Evolutionary conservation across 2,113 vertebrate genomes (phyloP).

Genomic region (Lepidothrix coronata): DNA sequence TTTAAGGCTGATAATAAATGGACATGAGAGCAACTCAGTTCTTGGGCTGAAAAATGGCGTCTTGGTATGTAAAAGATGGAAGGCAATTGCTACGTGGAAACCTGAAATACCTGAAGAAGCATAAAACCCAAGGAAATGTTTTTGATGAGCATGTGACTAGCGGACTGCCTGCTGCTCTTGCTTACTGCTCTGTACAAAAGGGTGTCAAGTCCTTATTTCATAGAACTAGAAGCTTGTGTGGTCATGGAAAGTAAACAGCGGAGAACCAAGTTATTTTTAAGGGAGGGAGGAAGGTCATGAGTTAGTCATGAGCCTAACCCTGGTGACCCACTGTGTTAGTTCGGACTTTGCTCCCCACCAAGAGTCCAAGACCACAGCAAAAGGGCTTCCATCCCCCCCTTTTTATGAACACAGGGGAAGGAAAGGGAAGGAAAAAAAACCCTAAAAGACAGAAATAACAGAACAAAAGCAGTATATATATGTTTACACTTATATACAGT

Average conservation of each 20-base stretch:
- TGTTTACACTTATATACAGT: no score
- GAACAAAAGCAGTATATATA: no score
- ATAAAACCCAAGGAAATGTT: background rate
- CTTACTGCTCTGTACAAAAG: background rate
- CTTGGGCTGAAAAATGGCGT: background rate
- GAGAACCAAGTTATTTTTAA: background rate
- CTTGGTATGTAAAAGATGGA: background rate
- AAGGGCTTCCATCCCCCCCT: no score
- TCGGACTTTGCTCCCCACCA: no score
- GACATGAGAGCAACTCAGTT: background rate
- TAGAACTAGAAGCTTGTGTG: background rate
- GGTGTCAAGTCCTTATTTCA: background rate
- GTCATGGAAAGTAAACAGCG: background rate
- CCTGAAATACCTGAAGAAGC: background rate
- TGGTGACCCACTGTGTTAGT: background rate
- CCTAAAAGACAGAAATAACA: no score
- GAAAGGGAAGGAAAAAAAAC: no score
- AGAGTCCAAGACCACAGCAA: no score
- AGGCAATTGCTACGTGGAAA: background rate
- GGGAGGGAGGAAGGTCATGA: background rate
- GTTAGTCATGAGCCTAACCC: background rate
- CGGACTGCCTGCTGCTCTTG: background rate
- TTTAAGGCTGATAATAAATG: background rate
- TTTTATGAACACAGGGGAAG: no score
- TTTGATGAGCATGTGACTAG: accelerated